Evolutionary conservation across 1,140 invertebrate genomes (phyloP).

Genomic region (Zaprionus davidi): DNA sequence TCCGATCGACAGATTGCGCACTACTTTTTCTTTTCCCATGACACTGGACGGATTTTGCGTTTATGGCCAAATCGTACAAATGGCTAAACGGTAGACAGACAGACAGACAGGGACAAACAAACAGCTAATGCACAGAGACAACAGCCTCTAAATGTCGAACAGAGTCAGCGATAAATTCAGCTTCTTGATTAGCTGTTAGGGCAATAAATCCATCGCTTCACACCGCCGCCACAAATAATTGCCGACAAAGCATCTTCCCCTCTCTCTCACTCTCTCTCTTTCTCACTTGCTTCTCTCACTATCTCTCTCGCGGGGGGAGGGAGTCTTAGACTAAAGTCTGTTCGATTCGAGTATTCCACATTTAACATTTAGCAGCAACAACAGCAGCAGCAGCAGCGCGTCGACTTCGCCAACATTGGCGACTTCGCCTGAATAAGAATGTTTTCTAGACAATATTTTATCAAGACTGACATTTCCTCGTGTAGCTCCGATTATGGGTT

Average conservation of each 20-base stretch:
- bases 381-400: background rate
- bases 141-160: constrained; percentile 70
- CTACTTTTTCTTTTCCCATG: constrained; percentile 58
- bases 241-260: constrained; percentile 67
- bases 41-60: constrained; percentile 39
- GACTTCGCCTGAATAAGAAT: constrained; percentile 60
- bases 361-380: constrained; percentile 18
- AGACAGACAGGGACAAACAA: constrained; percentile 1
- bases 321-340: constrained; percentile 28
- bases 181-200: constrained; percentile 75
- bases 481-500: constrained; percentile 69
- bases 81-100: constrained; percentile 5
- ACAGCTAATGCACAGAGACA: constrained; percentile 36
- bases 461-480: constrained; percentile 73
- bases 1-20: constrained; percentile 42
- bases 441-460: constrained; percentile 75
- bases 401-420: constrained; percentile 25
- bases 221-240: constrained; percentile 68
- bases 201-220: constrained; percentile 75
- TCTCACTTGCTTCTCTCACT: background rate
- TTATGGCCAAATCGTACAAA: constrained; percentile 33
- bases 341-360: constrained; percentile 32
- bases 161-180: constrained; percentile 75
- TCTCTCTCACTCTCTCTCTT: background rate
- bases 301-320: background rate